These are phyloP conservation scores for Alexandromys fortis DNA, from an alignment of 2,113 vertebrate genomes.

Conservation along the genomic window DNA sequence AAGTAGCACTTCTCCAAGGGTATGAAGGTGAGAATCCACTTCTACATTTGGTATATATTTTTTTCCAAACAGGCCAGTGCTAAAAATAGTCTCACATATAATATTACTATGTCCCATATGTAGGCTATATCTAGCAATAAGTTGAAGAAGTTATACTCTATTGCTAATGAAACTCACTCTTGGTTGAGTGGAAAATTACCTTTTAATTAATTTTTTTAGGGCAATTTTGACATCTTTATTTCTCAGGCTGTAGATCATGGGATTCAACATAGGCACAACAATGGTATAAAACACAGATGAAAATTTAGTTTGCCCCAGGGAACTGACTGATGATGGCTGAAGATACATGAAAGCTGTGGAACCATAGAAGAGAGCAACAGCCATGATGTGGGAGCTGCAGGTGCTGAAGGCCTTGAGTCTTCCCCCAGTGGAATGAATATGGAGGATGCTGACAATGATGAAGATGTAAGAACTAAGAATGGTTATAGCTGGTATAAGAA, in stretches of 20 bases:
- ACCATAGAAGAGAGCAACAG: not conserved
- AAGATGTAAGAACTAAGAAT: slow-evolving; percentile 63
- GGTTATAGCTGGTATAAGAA: slow-evolving; percentile 50
- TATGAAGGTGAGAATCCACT: too few relatives aligned
- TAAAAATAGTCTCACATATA: too few relatives aligned
- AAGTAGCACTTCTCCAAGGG: too few relatives aligned
- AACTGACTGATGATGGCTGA: not conserved
- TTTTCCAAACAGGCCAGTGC: too few relatives aligned
- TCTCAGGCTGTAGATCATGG: slow-evolving; percentile 64
- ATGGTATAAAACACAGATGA: slow-evolving; percentile 29
- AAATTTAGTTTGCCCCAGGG: slow-evolving; percentile 39
- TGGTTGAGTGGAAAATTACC: too few relatives aligned
- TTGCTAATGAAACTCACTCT: too few relatives aligned
- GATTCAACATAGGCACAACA: slow-evolving; percentile 70
- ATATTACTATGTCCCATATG: too few relatives aligned
- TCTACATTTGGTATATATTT: too few relatives aligned
- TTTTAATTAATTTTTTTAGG: too few relatives aligned
- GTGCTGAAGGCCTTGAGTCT: slow-evolving; percentile 51
- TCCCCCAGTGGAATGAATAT: slow-evolving; percentile 47
- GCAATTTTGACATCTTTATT: not conserved
- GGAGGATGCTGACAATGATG: slow-evolving; percentile 71
- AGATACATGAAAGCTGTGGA: not conserved
- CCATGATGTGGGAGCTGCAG: not conserved
- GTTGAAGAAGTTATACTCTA: too few relatives aligned
- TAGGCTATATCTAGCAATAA: too few relatives aligned